These are phyloP conservation scores for Acrobasis suavella DNA, from an alignment of 2,888 invertebrate species.

Conservation along the genomic window DNA sequence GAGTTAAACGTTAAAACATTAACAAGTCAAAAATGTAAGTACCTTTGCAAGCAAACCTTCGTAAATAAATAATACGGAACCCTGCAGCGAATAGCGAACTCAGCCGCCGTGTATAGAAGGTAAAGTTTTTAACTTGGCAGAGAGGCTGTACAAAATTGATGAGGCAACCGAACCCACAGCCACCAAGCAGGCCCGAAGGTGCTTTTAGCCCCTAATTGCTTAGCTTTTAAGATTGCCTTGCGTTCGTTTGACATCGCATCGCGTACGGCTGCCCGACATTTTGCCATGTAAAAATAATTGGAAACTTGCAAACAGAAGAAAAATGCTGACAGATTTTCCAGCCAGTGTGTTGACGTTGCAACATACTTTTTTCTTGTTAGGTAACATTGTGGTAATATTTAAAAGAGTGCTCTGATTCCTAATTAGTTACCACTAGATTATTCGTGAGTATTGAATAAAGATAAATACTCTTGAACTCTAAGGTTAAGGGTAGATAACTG, in stretches of 20 bases:
- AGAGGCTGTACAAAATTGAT: constrained; percentile 80
- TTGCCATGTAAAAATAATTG: constrained; percentile 46
- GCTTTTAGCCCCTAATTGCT: constrained; percentile 83
- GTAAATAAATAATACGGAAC: constrained; percentile 20
- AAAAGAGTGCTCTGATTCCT: too few relatives aligned
- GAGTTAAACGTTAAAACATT: constrained; percentile 9
- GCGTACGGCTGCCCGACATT: constrained; percentile 44
- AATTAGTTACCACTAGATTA: too few relatives aligned
- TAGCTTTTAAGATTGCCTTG: constrained; percentile 81
- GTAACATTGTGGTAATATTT: too few relatives aligned
- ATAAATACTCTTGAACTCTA: too few relatives aligned
- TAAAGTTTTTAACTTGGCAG: constrained; percentile 63
- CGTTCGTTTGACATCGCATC: constrained; percentile 71
- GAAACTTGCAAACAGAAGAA: constrained; percentile 39
- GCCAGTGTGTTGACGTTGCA: constrained; percentile 28
- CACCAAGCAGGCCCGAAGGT: constrained; percentile 72
- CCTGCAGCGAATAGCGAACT: constrained; percentile 20
- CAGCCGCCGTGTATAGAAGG: constrained; percentile 37
- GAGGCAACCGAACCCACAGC: constrained; percentile 62
- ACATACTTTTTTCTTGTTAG: neutral
- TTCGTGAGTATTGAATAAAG: too few relatives aligned
- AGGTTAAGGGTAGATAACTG: too few relatives aligned
- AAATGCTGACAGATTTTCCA: constrained; percentile 36
- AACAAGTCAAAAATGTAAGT: neutral
- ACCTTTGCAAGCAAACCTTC: constrained; percentile 9